Conservation (phyloP, 2,113 vertebrate species). For the Nesogale talazaci region DNA sequence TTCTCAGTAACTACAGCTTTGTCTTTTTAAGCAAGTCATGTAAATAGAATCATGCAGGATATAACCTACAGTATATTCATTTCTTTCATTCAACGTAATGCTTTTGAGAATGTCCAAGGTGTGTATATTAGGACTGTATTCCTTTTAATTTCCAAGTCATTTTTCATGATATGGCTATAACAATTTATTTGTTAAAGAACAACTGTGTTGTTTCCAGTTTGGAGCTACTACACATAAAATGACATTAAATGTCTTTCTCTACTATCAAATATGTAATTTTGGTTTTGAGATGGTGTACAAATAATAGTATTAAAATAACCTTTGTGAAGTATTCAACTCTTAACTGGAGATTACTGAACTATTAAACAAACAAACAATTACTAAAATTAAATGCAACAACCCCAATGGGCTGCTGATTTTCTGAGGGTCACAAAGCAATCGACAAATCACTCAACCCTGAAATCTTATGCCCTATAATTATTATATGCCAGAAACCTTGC, state of each 20-base stretch:
- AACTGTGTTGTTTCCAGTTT: neutral
- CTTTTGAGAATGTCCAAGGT: neutral
- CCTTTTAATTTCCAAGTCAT: neutral
- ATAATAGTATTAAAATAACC: neutral
- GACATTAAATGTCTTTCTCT: neutral
- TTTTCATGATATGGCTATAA: neutral
- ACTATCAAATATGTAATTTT: neutral
- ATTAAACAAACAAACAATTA: neutral
- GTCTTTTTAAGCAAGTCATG: neutral
- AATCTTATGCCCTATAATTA: neutral
- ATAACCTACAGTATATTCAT: neutral
- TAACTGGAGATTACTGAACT: neutral
- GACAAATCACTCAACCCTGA: neutral
- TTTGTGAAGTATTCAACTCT: constrained; percentile 7
- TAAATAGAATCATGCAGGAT: neutral
- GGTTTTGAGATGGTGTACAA: neutral
- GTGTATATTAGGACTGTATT: neutral
- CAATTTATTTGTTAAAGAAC: neutral
- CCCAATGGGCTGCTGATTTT: neutral
- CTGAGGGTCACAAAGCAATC: neutral
- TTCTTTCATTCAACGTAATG: neutral
- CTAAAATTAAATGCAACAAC: neutral
- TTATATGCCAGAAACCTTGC: constrained; percentile 49
- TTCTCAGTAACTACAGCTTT: neutral
- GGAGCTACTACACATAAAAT: neutral